Evolutionary conservation across 1,140 invertebrate genomes (phyloP).

Genomic region (Cepaea nemoralis): DNA sequence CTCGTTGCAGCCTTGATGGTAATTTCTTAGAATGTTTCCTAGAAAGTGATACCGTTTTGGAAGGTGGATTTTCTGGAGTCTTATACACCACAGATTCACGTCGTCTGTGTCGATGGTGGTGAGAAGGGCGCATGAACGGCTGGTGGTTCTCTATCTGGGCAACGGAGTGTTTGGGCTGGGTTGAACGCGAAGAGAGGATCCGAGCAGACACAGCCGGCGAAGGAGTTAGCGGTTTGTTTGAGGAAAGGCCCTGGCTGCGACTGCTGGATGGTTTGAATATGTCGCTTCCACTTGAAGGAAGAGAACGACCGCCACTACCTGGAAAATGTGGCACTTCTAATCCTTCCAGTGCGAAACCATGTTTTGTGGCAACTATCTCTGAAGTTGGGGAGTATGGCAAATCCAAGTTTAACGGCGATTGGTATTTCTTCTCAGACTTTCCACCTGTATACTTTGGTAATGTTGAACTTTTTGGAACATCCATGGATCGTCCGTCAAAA

Average conservation of each 20-base stretch:
- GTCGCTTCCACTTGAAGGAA: conserved; percentile 11
- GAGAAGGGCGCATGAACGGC: neutral
- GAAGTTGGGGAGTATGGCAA: conserved; percentile 20
- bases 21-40: too few relatives aligned
- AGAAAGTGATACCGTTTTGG: neutral
- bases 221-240: neutral
- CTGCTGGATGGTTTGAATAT: neutral
- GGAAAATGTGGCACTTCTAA: conserved; percentile 14
- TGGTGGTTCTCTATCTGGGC: neutral
- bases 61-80: neutral
- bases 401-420: neutral
- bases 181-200: neutral
- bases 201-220: neutral
- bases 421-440: neutral
- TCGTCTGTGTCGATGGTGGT: neutral
- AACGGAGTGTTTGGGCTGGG: neutral
- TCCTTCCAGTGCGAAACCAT: conserved; percentile 25
- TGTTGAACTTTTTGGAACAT: neutral
- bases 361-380: conserved; percentile 22
- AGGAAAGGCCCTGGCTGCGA: neutral
- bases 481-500: neutral
- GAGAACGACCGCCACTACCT: neutral
- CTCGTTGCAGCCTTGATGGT: neutral
- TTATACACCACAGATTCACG: neutral
- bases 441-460: neutral